Conservation (phyloP, 2,113 vertebrate species). For the Cyanoramphus novaezelandiae region DNA sequence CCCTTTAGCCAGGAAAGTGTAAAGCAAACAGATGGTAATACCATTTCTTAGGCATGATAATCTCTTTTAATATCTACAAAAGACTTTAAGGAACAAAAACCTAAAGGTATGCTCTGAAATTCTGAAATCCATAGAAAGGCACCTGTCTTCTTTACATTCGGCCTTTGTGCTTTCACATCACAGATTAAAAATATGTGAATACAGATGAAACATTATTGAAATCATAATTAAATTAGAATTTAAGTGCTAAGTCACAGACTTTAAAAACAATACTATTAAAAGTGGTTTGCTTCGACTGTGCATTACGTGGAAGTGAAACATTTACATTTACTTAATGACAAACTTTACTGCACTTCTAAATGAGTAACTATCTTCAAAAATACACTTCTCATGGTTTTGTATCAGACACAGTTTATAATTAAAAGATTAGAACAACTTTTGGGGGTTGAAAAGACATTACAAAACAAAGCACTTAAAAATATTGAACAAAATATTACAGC, state of each 20-base stretch:
- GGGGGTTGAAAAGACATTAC: constrained; percentile 64
- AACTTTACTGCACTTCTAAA: constrained; percentile 66
- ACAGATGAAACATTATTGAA: constrained; percentile 56
- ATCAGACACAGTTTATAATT: constrained; percentile 57
- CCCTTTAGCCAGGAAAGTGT: background rate
- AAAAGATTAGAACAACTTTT: constrained; percentile 51
- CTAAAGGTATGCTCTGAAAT: constrained; percentile 4
- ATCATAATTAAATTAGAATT: constrained; percentile 39
- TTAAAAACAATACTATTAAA: constrained; percentile 42
- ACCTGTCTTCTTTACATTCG: background rate
- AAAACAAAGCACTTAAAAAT: constrained; percentile 68
- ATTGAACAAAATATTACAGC: constrained; percentile 52
- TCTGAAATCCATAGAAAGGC: constrained; percentile 44
- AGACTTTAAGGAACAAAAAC: constrained; percentile 14
- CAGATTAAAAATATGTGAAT: constrained; percentile 54
- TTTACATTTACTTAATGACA: constrained; percentile 41
- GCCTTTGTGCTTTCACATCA: constrained; percentile 60
- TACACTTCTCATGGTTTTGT: constrained; percentile 59
- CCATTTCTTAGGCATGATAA: constrained; percentile 47
- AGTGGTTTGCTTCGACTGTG: constrained; percentile 5
- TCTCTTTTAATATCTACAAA: constrained; percentile 59
- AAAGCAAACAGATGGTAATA: constrained; percentile 28
- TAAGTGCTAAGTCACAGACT: constrained; percentile 26
- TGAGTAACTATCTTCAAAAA: constrained; percentile 66
- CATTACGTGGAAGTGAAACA: constrained; percentile 41